Evolutionary conservation across 2,797 vertebrate species (phyloP), one percentile per base, ranked within the genome.

Genomic region (Cossypha niveicapilla): DNA sequence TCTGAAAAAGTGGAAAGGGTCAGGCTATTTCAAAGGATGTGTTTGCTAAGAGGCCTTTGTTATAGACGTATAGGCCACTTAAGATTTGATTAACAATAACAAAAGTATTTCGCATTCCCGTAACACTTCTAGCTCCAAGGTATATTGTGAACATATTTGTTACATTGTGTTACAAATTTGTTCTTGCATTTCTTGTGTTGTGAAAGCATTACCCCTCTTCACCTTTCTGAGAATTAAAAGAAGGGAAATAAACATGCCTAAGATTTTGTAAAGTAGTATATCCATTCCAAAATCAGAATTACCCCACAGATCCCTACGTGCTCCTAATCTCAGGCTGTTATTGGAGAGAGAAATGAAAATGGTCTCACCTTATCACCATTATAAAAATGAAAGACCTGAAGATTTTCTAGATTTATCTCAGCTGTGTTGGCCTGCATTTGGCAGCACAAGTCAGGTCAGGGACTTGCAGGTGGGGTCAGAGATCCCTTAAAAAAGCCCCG

Each of bases 1-100:
- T 96, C 81, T 92, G 92, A 97, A 97, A 93, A 96, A 96, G 86
- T 96, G 86, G 89, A 97, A 96, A 93, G 81, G 93, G 92, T 93
- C 84, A 91, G 75, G 78, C 44, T 88, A 45, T 95, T 97, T 81
- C 93, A 95, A 90, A 88, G 90, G 82, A 74, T 27, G 35, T 92
- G 70, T 84, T 94, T 93, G 81, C 90, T 96, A 86, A 70, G 77
- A 89, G 93, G 90, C 62, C 79, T 81, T 84, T 87, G 72, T 80
- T 91, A 47, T 3, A 78, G 35, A 84, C 23, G 17, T 48, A 85
- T 10, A 93, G 73, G 41, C n/a, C 51, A 70, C 41, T 84, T 63
- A 71, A 54, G 35, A 85, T 44, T 50, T 0, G 2, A 77, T 75
- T 75, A 72, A 56, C 39, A 92, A 48, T 7, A 91, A 80, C n/a